Base-by-base conservation (phyloP, 2,113 vertebrate genomes). In the Onychostoma macrolepis region DNA sequence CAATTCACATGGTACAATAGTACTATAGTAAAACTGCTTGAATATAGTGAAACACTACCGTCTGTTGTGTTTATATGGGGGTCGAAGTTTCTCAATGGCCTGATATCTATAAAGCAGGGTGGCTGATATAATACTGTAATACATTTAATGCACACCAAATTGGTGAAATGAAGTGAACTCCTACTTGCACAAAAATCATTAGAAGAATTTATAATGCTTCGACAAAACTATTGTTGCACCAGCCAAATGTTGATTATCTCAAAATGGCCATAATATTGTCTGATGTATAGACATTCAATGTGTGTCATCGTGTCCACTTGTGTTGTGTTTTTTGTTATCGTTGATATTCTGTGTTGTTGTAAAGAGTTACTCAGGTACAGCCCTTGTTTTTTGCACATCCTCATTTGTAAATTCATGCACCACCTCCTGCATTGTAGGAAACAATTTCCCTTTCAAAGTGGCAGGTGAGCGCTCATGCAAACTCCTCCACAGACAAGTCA, bases 401-500 rank as follows among this genome's bases (percentile, higher is more conserved):
- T 43, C 38, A 76, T 83, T 78, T 82, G 80, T 63, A 26, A 80
- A 38, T 45, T 76, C 72, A 76, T 4, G 72, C 72, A 28, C n/a
- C 12, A 24, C 12, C 41, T 75, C 72, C 13, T 28, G 72, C 72
- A 45, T 75, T 26, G 56, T 41, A 80, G 12, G 56, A 67, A 21
- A 24, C n/a, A n/a, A 83, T 83, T 83, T 72, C 81, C 81, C 81
- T 71, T 69, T 83, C 81, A 83, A 83, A 83, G 81, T 0, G 38
- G 6, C 36, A 26, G 43, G 15, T 77, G 41, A 13, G 45, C n/a
- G 33, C 13, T 80, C 63, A 83, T 83, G 81, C 67, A 83, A 69
- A 83, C 61, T 48, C 8, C 58, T 69, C 26, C 53, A 15, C 12
- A 63, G 33, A 63, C 33, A 21, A 81, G 61, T 3, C 58, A 28